Evolutionary conservation across 37 sponge, comb jelly and placozoan species (phyloP).

Genomic region (Chondrilla cf. caribensis): DNA sequence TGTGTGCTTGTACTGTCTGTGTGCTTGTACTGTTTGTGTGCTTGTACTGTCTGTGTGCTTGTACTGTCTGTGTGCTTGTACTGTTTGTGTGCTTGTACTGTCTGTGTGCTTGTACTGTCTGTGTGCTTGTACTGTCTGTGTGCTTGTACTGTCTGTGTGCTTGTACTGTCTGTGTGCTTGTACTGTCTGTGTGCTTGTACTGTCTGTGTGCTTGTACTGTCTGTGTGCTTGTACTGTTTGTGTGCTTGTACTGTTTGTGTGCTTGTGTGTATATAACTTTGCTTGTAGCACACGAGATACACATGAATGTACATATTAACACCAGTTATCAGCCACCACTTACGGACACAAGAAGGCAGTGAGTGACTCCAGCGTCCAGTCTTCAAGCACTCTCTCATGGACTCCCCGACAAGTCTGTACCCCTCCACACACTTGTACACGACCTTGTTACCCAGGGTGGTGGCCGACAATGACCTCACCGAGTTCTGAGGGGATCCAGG

Average conservation of each 20-base stretch:
- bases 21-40: too few relatives aligned
- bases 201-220: neutral
- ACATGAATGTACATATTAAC: neutral
- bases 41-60: too few relatives aligned
- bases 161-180: too few relatives aligned
- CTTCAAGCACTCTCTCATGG: conserved; percentile 11
- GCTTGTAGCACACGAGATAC: neutral
- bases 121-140: too few relatives aligned
- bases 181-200: too few relatives aligned
- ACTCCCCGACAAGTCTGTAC: conserved; percentile 8
- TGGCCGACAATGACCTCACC: neutral
- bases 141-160: too few relatives aligned
- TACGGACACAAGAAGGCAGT: conserved; percentile 44
- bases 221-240: neutral
- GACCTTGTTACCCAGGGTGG: neutral
- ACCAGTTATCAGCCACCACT: neutral
- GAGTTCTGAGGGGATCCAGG: conserved; percentile 21
- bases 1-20: too few relatives aligned
- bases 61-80: too few relatives aligned
- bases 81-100: too few relatives aligned
- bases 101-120: too few relatives aligned
- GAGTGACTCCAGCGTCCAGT: conserved; percentile 35
- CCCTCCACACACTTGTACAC: conserved; percentile 9
- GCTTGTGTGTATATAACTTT: neutral
- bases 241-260: neutral